These are phyloP conservation scores for Synchiropus splendidus DNA, from an alignment of 2,113 vertebrate genomes.

Conservation along the genomic window DNA sequence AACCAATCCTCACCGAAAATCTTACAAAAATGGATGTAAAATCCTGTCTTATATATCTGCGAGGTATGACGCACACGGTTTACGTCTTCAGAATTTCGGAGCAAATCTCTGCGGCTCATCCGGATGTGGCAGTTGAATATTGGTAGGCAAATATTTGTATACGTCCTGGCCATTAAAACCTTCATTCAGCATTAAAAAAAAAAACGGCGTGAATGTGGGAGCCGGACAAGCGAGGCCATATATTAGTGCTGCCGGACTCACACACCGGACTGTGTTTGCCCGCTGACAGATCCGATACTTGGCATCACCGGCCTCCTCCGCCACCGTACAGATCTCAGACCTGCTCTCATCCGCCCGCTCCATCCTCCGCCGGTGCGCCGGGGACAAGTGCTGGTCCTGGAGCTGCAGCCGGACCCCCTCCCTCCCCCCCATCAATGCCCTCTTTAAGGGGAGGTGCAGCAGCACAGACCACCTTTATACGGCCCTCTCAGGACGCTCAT, in stretches of 20 bases:
- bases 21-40: too few species aligned
- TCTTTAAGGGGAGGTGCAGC: slow-evolving; percentile 59
- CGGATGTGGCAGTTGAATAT: background rate
- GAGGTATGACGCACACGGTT: too few species aligned
- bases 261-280: slow-evolving; percentile 18
- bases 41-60: too few species aligned
- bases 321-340: slow-evolving; percentile 5
- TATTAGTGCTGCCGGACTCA: slow-evolving; percentile 4
- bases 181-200: background rate
- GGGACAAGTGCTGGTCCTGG: slow-evolving; percentile 17
- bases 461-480: slow-evolving; percentile 70
- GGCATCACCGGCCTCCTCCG: slow-evolving; percentile 5
- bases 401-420: slow-evolving; percentile 19
- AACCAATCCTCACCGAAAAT: too few species aligned
- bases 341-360: slow-evolving; percentile 6
- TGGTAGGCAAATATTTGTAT: background rate
- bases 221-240: slow-evolving; percentile 2
- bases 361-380: slow-evolving; percentile 11
- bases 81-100: too few species aligned
- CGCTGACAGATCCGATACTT: slow-evolving; percentile 13
- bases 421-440: slow-evolving; percentile 57
- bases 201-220: slow-evolving; percentile 1
- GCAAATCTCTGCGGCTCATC: background rate
- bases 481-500: slow-evolving; percentile 58
- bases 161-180: slow-evolving; percentile 3